Evolutionary conservation across 2,888 invertebrate genomes (phyloP), one percentile per base, ranked within the genome.

Genomic region (Tiliacea citrago): DNA sequence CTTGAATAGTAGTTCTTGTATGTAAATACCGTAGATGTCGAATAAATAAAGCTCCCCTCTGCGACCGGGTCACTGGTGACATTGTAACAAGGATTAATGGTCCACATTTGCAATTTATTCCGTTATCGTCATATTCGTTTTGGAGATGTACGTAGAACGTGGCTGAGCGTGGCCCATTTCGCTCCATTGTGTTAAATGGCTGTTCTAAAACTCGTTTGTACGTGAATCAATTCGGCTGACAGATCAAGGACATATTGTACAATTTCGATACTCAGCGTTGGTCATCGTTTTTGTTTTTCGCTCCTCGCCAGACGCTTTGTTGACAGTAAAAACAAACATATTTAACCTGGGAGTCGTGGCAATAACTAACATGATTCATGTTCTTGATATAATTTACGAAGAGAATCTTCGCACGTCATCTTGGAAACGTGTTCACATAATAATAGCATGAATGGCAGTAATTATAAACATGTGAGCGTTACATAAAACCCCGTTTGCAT

Each of bases 81-180:
- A 90, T 85, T 87, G 87, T 91, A 90, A 92, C 89, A 89, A 92
- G 90, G 90, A 93, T 92, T 89, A 91, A 93, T 91, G 90, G 83
- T 81, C 77, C 85, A 83, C 90, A 91, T 92, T 91, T 89, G 90
- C 91, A 90, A 91, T 92, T 91, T 90, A 91, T 91, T 89, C 88
- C 83, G 84, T 86, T 90, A 89, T 89, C 88, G 82, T 87, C 85
- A 83, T 89, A 85, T 90, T 88, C 82, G 82, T 86, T 90, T 85
- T 88, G 86, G 84, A 84, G 84, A 83, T 73, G 79, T 83, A 74
- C 82, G 83, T 82, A 82, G 68, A 72, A 35, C 55, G 72, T 53
- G 51, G 24, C 18, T 60, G 55, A 86, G 76, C 79, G 83, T 84
- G 86, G 69, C 83, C 87, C 76, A 87, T 83, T 90, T 90, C 80